phyloP scores from a whole-genome alignment of 2,888 invertebrate genomes.

The Mylabris sibirica region DNA sequence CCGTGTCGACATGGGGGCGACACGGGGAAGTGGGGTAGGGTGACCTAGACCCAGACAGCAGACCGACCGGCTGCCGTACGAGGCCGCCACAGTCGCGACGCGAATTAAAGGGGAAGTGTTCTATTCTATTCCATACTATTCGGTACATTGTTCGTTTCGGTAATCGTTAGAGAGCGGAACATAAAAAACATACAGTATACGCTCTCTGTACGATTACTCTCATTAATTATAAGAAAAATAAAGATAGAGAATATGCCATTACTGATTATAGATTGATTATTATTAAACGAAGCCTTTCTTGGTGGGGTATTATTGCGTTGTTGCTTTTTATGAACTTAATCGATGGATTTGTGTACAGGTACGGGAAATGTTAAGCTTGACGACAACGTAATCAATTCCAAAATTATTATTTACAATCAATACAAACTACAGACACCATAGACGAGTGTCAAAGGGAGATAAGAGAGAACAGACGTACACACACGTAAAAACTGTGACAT shows the following conservation, averaged over 20 bases:
- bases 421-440: background rate
- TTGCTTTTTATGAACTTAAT: background rate
- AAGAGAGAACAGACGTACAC: background rate
- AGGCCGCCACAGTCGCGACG: conserved; percentile 54
- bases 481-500: background rate
- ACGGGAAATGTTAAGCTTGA: background rate
- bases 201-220: too few species aligned
- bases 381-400: background rate
- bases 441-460: conserved; percentile 9
- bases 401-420: conserved; percentile 3
- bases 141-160: too few species aligned
- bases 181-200: too few species aligned
- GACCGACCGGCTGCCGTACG: conserved; percentile 49
- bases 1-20: conserved; percentile 48
- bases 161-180: too few species aligned
- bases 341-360: background rate
- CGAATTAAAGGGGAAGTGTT: conserved; percentile 57
- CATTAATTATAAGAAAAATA: too few species aligned
- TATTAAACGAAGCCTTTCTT: too few species aligned
- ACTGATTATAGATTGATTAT: too few species aligned
- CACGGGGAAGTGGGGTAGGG: conserved; percentile 53
- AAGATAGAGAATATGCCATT: too few species aligned
- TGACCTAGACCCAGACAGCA: conserved; percentile 59
- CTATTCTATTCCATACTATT: conserved; percentile 14
- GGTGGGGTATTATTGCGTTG: background rate